Conservation (phyloP, 2,113 vertebrate species). For the Tupaia chinensis region DNA sequence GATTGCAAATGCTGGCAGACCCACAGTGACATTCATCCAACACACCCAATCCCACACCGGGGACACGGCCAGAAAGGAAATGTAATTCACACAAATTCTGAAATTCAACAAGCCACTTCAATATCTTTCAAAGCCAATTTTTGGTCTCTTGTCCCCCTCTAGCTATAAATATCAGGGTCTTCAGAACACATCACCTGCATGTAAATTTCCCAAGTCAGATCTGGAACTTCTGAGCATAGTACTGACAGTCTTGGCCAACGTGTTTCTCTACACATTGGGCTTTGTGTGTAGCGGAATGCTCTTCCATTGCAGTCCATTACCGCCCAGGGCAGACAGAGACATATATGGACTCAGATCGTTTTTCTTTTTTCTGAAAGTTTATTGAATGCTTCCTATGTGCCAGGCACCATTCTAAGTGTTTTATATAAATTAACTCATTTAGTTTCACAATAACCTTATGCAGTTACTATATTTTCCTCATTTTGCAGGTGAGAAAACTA, state of each 20-base stretch:
- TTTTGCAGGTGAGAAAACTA: conserved; percentile 46
- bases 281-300: conserved; percentile 34
- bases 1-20: conserved; percentile 53
- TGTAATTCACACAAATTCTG: conserved; percentile 57
- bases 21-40: conserved; percentile 49
- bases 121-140: conserved; percentile 44
- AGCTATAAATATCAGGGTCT: conserved; percentile 46
- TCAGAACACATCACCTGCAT: conserved; percentile 25
- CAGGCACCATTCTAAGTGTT: neutral
- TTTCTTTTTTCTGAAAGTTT: conserved; percentile 46
- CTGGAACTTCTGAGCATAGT: conserved; percentile 8
- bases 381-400: neutral
- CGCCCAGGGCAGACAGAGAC: neutral
- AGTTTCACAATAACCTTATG: conserved; percentile 32
- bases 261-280: neutral
- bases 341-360: conserved; percentile 27
- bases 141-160: neutral
- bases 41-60: conserved; percentile 4
- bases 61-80: conserved; percentile 60
- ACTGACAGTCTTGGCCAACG: conserved; percentile 28
- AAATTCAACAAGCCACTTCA: conserved; percentile 57
- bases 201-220: conserved; percentile 34
- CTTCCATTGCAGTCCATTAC: conserved; percentile 33
- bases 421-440: conserved; percentile 42
- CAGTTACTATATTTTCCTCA: conserved; percentile 49